Conservation (phyloP, 1,140 invertebrate genomes). For the Drosophila gunungcola region DNA sequence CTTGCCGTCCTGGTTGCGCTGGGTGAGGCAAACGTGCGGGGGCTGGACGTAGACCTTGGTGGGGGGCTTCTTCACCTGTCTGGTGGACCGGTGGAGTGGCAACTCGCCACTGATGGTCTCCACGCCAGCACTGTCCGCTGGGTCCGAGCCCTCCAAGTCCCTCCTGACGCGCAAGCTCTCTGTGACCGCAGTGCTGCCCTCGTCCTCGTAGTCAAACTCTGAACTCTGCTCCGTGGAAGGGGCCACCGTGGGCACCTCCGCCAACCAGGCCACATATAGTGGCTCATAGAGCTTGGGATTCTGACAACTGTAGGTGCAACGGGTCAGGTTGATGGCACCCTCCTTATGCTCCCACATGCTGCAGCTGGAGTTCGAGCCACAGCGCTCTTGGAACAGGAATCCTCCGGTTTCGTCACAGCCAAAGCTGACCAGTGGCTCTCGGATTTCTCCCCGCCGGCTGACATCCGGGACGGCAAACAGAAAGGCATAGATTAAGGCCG, state of each 20-base stretch:
- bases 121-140: conserved; percentile 56
- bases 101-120: conserved; percentile 66
- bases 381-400: conserved; percentile 89
- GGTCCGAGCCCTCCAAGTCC: conserved; percentile 22
- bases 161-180: conserved; percentile 53
- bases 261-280: conserved; percentile 74
- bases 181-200: conserved; percentile 62
- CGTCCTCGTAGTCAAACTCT: conserved; percentile 83
- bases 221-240: conserved; percentile 75
- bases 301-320: conserved; percentile 87
- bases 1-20: conserved; percentile 62
- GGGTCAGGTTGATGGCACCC: conserved; percentile 86
- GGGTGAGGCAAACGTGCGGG: conserved; percentile 87
- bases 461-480: conserved; percentile 88
- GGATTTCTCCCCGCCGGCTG: conserved; percentile 85
- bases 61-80: conserved; percentile 34
- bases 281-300: conserved; percentile 80
- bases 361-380: conserved; percentile 87
- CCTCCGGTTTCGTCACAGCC: conserved; percentile 88
- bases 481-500: conserved; percentile 88
- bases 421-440: conserved; percentile 88
- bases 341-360: conserved; percentile 88
- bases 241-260: conserved; percentile 51
- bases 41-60: conserved; percentile 82
- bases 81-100: conserved; percentile 3